These are phyloP conservation scores for Pluvialis apricaria DNA, from an alignment of 2,113 vertebrate genomes.

Conservation along the genomic window DNA sequence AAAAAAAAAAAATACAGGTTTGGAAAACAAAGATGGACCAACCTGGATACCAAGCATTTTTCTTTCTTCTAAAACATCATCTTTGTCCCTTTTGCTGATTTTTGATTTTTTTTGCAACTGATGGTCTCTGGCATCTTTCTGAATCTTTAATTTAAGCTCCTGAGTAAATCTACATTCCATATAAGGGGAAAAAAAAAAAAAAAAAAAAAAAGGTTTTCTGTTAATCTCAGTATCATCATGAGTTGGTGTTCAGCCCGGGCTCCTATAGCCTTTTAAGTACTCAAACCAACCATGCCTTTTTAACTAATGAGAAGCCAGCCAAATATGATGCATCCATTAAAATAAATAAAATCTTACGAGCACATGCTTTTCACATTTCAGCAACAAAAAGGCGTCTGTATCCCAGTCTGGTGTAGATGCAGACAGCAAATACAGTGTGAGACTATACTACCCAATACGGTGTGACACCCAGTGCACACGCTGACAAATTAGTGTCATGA, in stretches of 20 bases:
- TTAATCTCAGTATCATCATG: not conserved
- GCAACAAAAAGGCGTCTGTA: not conserved
- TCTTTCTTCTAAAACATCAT: conserved; percentile 71
- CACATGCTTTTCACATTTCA: not conserved
- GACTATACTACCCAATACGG: not conserved
- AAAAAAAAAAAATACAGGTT: not conserved
- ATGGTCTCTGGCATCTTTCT: conserved; percentile 79
- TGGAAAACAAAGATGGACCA: not conserved
- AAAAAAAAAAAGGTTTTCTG: not conserved
- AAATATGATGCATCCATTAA: not conserved
- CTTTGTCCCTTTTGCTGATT: conserved; percentile 72
- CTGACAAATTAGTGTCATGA: not conserved
- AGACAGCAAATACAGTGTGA: not conserved
- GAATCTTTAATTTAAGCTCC: conserved; percentile 80
- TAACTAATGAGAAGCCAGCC: not conserved
- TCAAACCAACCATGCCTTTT: not conserved
- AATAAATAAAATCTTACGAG: not conserved
- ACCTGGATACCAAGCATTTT: conserved; percentile 69
- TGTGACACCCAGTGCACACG: fast-evolving
- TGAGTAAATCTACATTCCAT: conserved; percentile 74
- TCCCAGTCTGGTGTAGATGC: not conserved
- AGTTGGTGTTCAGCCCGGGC: not conserved
- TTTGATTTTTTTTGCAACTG: conserved; percentile 75
- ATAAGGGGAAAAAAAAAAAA: not conserved
- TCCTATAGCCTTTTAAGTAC: not conserved